Evolutionary conservation across 2,113 vertebrate genomes (phyloP).

Genomic region (Pseudolaguvia tuberculata): DNA sequence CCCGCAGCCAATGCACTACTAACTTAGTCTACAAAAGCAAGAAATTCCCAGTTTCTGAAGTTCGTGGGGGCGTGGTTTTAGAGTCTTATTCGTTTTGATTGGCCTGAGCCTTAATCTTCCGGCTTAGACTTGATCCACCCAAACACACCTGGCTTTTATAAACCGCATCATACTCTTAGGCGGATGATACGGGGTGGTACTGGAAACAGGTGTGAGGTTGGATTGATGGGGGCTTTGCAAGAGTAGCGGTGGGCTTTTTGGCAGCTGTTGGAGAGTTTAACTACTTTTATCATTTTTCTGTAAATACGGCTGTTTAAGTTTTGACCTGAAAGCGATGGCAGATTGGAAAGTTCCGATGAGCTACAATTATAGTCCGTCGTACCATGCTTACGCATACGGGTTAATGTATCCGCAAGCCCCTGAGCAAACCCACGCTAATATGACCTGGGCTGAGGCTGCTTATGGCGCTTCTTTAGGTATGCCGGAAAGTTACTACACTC

Average conservation of each 20-base stretch:
- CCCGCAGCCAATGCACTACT: neutral
- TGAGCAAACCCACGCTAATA: conserved; percentile 53
- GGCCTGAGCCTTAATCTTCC: conserved; percentile 17
- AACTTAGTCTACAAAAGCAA: too few relatives aligned
- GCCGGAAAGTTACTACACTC: conserved; percentile 46
- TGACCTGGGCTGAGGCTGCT: conserved; percentile 53
- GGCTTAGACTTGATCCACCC: conserved; percentile 36
- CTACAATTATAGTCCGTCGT: conserved; percentile 62
- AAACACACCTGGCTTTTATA: conserved; percentile 39
- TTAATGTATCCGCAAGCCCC: conserved; percentile 57
- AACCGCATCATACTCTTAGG: neutral
- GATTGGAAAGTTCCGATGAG: conserved; percentile 65
- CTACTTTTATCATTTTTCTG: neutral
- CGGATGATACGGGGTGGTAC: neutral
- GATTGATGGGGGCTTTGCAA: neutral
- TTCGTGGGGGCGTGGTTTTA: neutral
- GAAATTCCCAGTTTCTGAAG: too few relatives aligned
- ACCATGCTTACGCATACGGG: conserved; percentile 64
- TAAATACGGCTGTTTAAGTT: neutral
- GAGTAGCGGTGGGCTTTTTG: neutral
- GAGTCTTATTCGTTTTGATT: conserved; percentile 32
- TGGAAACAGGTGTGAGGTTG: neutral
- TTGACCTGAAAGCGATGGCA: conserved; percentile 53
- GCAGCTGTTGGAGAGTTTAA: neutral
- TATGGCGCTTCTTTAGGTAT: conserved; percentile 45